These are phyloP conservation scores for Drosophila elegans DNA, from an alignment of 1,140 invertebrate genomes.

Conservation along the genomic window DNA sequence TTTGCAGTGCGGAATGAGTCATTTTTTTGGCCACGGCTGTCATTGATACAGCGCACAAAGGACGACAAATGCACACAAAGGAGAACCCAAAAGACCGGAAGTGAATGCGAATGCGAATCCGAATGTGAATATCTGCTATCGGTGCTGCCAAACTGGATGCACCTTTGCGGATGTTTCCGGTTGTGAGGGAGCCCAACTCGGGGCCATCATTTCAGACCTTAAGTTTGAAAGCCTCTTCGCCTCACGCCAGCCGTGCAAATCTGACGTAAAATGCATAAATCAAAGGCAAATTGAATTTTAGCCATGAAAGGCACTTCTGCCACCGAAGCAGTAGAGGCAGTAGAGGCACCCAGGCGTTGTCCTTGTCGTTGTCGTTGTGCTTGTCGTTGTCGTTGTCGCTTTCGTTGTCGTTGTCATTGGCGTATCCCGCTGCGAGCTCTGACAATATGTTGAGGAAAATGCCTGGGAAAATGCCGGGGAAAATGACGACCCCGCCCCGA, in stretches of 20 bases:
- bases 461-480: neutral
- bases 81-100: slow-evolving; percentile 4
- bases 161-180: neutral
- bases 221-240: slow-evolving; percentile 48
- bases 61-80: slow-evolving; percentile 7
- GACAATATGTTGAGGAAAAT: slow-evolving; percentile 62
- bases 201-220: slow-evolving; percentile 37
- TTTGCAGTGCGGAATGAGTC: neutral
- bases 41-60: slow-evolving; percentile 12
- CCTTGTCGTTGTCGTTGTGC: slow-evolving; percentile 4
- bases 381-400: slow-evolving; percentile 3
- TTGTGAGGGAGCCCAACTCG: neutral
- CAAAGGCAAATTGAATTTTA: slow-evolving; percentile 78
- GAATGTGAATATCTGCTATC: too few relatives aligned
- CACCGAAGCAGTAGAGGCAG: slow-evolving; percentile 23
- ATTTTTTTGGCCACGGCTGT: neutral
- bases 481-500: neutral
- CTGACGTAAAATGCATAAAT: slow-evolving; percentile 76
- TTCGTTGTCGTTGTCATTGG: slow-evolving; percentile 28
- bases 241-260: slow-evolving; percentile 54
- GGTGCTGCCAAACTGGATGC: neutral
- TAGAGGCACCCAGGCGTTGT: slow-evolving; percentile 27
- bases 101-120: too few relatives aligned
- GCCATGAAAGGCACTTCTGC: slow-evolving; percentile 55
- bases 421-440: slow-evolving; percentile 51